These are phyloP conservation scores for Crotalus helleri DNA, from an alignment of 2,113 vertebrate genomes.

Conservation along the genomic window DNA sequence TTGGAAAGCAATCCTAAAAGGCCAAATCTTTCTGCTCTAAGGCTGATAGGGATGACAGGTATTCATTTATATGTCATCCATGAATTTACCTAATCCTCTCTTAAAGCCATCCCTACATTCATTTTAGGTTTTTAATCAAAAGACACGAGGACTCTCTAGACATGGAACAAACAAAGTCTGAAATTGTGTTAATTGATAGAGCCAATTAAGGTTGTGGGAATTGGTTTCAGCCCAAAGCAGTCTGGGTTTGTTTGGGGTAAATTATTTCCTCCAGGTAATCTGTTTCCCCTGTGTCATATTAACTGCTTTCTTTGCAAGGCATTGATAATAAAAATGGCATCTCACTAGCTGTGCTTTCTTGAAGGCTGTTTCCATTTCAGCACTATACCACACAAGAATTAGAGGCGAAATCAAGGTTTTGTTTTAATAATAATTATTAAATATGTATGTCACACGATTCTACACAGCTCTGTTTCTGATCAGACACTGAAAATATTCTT, in stretches of 20 bases:
- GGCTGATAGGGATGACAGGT: not conserved
- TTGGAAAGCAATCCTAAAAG: not conserved
- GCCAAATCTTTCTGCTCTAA: not conserved
- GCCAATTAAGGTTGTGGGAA: not conserved
- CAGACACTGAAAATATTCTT: not conserved
- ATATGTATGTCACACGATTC: not conserved
- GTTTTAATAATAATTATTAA: not conserved
- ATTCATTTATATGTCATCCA: not conserved
- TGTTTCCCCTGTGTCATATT: not conserved
- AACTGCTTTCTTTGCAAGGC: not conserved
- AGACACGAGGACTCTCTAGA: not conserved
- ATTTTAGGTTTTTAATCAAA: not conserved
- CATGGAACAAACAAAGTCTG: not conserved
- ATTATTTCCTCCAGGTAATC: not conserved
- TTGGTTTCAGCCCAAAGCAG: not conserved
- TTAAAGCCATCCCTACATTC: not conserved
- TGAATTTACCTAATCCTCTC: not conserved
- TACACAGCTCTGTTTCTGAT: not conserved
- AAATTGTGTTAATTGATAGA: not conserved
- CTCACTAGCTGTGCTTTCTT: not conserved
- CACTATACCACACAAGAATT: not conserved
- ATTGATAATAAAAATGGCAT: not conserved
- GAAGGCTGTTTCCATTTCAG: not conserved
- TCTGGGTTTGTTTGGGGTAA: not conserved
- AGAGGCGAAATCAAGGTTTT: not conserved